phyloP scores from a whole-genome alignment of 1,140 invertebrate genomes.

The Drosophila nebulosa region DNA sequence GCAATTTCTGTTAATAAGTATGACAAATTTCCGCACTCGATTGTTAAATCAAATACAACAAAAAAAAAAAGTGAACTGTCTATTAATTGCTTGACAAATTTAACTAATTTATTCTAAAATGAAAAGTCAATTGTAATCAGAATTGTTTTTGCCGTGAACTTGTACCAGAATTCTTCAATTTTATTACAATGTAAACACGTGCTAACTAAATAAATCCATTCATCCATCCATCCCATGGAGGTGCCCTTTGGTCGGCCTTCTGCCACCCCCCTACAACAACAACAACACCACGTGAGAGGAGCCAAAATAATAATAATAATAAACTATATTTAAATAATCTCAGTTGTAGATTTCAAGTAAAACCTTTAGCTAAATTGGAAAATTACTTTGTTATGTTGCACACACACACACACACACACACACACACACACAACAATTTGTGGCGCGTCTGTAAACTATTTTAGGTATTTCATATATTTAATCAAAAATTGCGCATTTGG shows the following conservation, averaged over 20 bases:
- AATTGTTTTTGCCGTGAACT: conserved; percentile 72
- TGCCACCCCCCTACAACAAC: background rate
- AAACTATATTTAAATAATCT: conserved; percentile 18
- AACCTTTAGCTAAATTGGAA: conserved; percentile 60
- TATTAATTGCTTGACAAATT: conserved; percentile 34
- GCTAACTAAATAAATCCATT: conserved; percentile 5
- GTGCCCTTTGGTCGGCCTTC: conserved; percentile 53
- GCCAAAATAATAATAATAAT: background rate
- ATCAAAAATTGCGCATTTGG: conserved; percentile 62
- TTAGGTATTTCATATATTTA: conserved; percentile 66
- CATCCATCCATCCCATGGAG: conserved; percentile 10
- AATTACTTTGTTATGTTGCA: conserved; percentile 70
- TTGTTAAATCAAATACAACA: conserved; percentile 20
- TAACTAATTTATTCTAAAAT: conserved; percentile 36
- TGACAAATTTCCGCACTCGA: conserved; percentile 37
- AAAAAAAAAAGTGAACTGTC: conserved; percentile 6
- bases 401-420: background rate
- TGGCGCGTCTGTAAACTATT: conserved; percentile 60
- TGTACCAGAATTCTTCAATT: conserved; percentile 39
- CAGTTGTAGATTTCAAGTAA: conserved; percentile 2
- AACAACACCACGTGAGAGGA: conserved; percentile 4
- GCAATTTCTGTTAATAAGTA: conserved; percentile 14
- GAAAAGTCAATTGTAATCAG: conserved; percentile 19
- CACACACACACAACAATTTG: conserved; percentile 72
- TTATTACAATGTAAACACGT: conserved; percentile 42